Evolutionary conservation across 2,888 invertebrate genomes (phyloP).

Genomic region (Dicycla oo): DNA sequence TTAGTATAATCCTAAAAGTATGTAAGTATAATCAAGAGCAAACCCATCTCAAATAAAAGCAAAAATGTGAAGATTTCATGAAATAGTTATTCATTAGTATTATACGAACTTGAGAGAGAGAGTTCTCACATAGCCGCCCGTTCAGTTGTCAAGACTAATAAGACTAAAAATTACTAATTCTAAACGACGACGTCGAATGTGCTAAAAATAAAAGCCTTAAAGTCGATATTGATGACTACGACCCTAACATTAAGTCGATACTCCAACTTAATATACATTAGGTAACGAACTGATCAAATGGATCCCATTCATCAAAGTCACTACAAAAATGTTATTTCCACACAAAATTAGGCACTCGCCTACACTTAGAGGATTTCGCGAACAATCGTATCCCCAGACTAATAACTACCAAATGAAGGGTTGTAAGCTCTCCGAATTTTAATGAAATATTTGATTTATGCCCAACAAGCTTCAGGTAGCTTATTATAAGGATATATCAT

Average conservation of each 20-base stretch:
- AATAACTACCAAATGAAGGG: conserved; percentile 88
- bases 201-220: conserved; percentile 14
- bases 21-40: too few species aligned
- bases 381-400: conserved; percentile 78
- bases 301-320: conserved; percentile 77
- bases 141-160: neutral
- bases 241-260: conserved; percentile 33
- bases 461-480: conserved; percentile 88
- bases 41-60: too few species aligned
- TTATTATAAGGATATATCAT: conserved; percentile 90
- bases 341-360: conserved; percentile 77
- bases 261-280: conserved; percentile 52
- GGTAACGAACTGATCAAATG: conserved; percentile 62
- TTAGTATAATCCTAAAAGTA: too few species aligned
- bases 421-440: conserved; percentile 86
- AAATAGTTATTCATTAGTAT: too few species aligned
- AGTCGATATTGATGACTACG: conserved; percentile 32
- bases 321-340: conserved; percentile 79
- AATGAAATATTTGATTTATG: conserved; percentile 91
- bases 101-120: too few species aligned
- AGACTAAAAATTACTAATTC: neutral
- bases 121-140: neutral
- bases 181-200: neutral
- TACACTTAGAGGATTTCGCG: conserved; percentile 80
- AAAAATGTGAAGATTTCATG: too few species aligned